Percentiles rank a stretch among this genome's conserved stretches.
These are phyloP conservation scores for Bubo scandiacus DNA, from an alignment of 2,113 vertebrate genomes.

Conservation along the genomic window DNA sequence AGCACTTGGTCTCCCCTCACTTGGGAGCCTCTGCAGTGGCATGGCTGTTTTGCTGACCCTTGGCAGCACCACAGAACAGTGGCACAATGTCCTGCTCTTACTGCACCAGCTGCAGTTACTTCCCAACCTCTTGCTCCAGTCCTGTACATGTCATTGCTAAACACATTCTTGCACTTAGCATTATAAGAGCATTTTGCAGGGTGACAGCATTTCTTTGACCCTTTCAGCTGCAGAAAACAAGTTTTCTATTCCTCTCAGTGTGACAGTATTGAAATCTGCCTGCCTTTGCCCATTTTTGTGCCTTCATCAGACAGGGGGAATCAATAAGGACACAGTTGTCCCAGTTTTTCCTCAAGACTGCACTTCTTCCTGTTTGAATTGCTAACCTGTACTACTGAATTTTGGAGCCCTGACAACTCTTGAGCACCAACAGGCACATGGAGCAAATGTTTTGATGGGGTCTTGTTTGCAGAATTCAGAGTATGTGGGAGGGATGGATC, in stretches of 20 bases:
- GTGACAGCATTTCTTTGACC: neutral
- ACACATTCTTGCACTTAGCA: neutral
- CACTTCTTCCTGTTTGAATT: neutral
- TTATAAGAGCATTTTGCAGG: neutral
- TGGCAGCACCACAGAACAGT: neutral
- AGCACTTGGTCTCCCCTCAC: neutral
- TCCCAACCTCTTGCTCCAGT: neutral
- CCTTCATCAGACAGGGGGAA: neutral
- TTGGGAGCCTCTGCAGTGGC: neutral
- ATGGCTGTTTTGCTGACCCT: rapidly evolving
- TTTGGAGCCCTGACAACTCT: neutral
- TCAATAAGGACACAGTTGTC: neutral
- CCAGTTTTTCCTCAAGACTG: neutral
- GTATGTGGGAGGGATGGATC: neutral
- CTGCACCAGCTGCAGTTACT: neutral
- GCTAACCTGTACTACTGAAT: neutral
- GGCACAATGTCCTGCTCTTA: neutral
- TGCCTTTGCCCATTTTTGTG: neutral
- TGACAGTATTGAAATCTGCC: neutral
- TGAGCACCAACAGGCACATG: neutral
- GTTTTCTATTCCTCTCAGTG: neutral
- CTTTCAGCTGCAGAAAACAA: neutral
- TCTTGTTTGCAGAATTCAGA: neutral
- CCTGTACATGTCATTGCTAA: neutral
- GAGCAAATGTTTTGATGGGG: neutral